Base-by-base conservation (phyloP, 2,113 vertebrate species). In the Girardinichthys multiradiatus region DNA sequence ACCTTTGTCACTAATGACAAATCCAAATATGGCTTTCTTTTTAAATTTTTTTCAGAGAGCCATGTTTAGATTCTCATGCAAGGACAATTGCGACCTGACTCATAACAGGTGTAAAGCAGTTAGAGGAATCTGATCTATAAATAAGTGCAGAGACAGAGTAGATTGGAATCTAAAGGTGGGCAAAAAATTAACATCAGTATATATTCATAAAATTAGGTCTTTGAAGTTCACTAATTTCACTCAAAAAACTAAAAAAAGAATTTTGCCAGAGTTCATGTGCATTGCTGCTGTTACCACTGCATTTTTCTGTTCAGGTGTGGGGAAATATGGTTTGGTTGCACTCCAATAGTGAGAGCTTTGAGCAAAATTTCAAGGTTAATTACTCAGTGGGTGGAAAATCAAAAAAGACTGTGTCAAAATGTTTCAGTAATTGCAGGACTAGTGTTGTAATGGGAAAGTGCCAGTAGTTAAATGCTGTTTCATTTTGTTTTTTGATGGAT, bases 321-420 rank as follows among this genome's bases (percentile, higher is more conserved):
- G 2, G 68, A 70, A 81, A 81, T 84, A 57, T 26, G 19, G 45
- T 82, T 87, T 64, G 61, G 65, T 74, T 71, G 65, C 65, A 35
- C 69, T 81, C 48, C 69, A 70, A 64, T 69, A 26, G 48, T 45
- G 64, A 70, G n/a, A 4, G 64, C 64, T 0, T 10, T 29, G 24
- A 65, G 64, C 67, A 65, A 12, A 74, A 39, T 27, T 66, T 70
- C 69, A 70, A 64, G 57, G 69, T 60, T 73, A 57, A 0, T 21
- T 31, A 76, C 51, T 80, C 71, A 0, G 35, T 37, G 13, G 48
- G 58, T 6, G 39, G 39, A 62, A 61, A 79, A 68, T 68, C 37
- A 70, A 81, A 76, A 67, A 24, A 31, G 28, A 30, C 27, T 19
- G 35, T 73, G 29, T 60, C 27, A 48, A 68, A 74, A 57, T 35